Evolutionary conservation across 2,797 vertebrate species (phyloP).

Genomic region (Falco novaeseelandiae): DNA sequence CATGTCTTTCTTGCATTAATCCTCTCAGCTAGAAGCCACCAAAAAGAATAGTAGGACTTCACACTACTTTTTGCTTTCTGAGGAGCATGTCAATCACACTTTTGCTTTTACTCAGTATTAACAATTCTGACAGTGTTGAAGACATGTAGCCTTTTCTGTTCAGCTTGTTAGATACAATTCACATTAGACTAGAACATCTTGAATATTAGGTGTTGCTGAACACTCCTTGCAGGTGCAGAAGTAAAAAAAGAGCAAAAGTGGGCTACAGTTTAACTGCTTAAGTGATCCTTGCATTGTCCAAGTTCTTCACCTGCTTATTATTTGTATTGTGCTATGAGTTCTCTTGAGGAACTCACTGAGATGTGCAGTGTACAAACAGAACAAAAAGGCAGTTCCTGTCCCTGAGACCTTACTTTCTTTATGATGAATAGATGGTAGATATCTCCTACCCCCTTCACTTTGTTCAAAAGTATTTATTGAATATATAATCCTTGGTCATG

Average conservation of each 20-base stretch:
- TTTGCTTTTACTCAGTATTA: background rate
- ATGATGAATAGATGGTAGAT: background rate
- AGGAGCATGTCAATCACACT: background rate
- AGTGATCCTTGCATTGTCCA: rapidly evolving
- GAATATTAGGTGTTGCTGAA: background rate
- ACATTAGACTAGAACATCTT: background rate
- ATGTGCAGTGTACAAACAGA: background rate
- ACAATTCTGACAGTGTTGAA: background rate
- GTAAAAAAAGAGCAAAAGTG: background rate
- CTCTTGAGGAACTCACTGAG: background rate
- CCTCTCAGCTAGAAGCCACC: background rate
- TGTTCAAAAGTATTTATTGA: background rate
- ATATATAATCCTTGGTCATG: background rate
- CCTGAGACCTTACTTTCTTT: background rate
- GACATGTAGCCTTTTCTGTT: background rate
- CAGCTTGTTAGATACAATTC: background rate
- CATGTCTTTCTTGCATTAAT: background rate
- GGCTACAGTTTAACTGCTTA: background rate
- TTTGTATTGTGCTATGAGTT: background rate
- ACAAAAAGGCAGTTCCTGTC: background rate
- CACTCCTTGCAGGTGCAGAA: background rate
- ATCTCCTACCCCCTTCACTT: background rate
- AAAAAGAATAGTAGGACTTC: background rate
- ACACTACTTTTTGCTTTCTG: background rate
- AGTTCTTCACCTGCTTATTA: background rate